Evolutionary conservation across 2,797 vertebrate genomes (phyloP).

Genomic region (Pampus argenteus): DNA sequence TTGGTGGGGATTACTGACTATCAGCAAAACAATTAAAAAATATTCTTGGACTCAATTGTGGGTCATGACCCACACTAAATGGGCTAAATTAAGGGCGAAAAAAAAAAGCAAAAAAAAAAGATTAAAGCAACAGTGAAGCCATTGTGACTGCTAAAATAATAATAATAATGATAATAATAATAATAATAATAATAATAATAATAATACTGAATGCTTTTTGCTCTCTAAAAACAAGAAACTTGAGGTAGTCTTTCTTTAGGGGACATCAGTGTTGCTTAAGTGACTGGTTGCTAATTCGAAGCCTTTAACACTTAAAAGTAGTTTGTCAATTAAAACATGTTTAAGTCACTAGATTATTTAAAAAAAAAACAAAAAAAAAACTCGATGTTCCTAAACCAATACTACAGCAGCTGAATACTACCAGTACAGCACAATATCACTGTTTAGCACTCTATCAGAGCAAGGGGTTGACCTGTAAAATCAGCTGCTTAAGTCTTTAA

Average conservation of each 20-base stretch:
- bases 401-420: slow-evolving; percentile 5
- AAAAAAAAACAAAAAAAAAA: slow-evolving; percentile 16
- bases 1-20: background rate
- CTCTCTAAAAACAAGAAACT: slow-evolving; percentile 51
- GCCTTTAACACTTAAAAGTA: slow-evolving; percentile 59
- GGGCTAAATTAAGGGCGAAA: slow-evolving; percentile 22
- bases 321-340: slow-evolving; percentile 27
- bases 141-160: slow-evolving; percentile 29
- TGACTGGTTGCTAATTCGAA: slow-evolving; percentile 67
- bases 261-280: slow-evolving; percentile 50
- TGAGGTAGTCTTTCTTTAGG: slow-evolving; percentile 61
- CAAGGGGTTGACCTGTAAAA: background rate
- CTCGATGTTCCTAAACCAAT: slow-evolving; percentile 9
- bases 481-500: background rate
- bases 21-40: slow-evolving; percentile 2
- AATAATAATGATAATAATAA: no score
- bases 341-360: slow-evolving; percentile 34
- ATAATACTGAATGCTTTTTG: slow-evolving; percentile 61
- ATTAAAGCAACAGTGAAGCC: slow-evolving; percentile 52
- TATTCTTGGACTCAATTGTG: background rate
- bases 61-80: slow-evolving; percentile 7
- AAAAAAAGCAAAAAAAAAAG: slow-evolving; percentile 56
- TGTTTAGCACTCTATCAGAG: background rate
- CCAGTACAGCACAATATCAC: no score
- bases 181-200: no score